Percentiles rank a stretch among this genome's conserved stretches.
Conservation (phyloP, 2,113 vertebrate genomes). For the Illadopsis cleaveri region DNA sequence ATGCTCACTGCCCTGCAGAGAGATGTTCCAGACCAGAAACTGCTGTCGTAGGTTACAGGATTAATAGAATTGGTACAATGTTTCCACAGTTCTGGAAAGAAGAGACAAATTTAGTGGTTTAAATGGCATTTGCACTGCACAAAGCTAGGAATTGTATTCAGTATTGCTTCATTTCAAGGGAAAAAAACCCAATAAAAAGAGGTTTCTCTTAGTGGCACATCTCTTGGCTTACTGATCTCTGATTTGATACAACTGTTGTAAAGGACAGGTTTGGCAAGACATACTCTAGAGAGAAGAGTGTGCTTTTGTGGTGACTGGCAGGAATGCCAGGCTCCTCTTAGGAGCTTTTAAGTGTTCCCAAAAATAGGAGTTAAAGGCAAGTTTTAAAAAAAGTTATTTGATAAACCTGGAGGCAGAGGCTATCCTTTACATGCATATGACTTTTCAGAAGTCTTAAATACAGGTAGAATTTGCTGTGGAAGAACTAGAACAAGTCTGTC, state of each 20-base stretch:
- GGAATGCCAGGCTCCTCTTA: not conserved
- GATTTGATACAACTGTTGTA: not conserved
- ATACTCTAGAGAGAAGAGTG: not conserved
- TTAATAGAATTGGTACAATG: not conserved
- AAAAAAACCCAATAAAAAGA: not conserved
- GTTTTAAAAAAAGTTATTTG: not conserved
- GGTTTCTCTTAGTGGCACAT: not conserved
- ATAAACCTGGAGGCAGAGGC: not conserved
- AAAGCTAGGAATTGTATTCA: not conserved
- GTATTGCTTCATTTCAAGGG: not conserved
- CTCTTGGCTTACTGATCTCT: not conserved
- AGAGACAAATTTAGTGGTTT: not conserved
- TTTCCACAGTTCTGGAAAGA: not conserved
- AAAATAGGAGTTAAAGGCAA: not conserved
- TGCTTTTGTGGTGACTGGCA: not conserved
- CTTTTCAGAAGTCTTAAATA: not conserved
- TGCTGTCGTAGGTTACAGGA: not conserved
- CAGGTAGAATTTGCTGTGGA: not conserved
- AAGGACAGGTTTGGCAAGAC: not conserved
- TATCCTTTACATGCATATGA: not conserved
- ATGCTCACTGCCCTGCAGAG: not conserved
- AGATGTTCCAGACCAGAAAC: not conserved
- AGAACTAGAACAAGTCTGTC: not conserved
- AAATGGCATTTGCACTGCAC: not conserved
- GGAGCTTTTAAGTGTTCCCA: not conserved